A percentile compares a stretch with the other conserved stretches of the same genome.
phyloP scores from a whole-genome alignment of 2,113 vertebrate species.

The Menura novaehollandiae region DNA sequence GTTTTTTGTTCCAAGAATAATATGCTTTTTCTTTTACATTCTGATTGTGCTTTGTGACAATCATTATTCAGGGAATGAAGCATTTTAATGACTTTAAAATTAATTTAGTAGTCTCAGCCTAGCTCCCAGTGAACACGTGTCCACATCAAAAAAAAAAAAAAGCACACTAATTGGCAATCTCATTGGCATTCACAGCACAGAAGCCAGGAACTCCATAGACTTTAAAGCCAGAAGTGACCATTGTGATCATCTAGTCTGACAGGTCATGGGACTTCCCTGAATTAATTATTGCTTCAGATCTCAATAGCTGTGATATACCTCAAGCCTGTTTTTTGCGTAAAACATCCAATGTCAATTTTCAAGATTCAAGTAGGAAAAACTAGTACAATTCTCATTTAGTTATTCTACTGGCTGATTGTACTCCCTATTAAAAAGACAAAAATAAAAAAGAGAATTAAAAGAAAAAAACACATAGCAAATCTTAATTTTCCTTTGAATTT shows the following conservation, averaged over 20 bases:
- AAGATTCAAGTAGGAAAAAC: neutral
- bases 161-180: slow-evolving; percentile 56
- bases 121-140: slow-evolving; percentile 33
- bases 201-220: slow-evolving; percentile 12
- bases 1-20: slow-evolving; percentile 1
- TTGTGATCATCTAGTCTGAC: slow-evolving; percentile 40
- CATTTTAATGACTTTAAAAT: slow-evolving; percentile 59
- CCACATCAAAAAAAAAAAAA: neutral
- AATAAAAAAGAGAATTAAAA: neutral
- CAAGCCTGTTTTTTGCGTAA: neutral
- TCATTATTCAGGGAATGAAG: slow-evolving; percentile 42
- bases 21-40: slow-evolving; percentile 16
- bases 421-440: neutral
- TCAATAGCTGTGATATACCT: neutral
- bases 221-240: slow-evolving; percentile 57
- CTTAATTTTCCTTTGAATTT: neutral
- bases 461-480: neutral
- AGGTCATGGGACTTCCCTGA: slow-evolving; percentile 20
- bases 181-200: slow-evolving; percentile 60
- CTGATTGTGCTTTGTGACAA: slow-evolving; percentile 20
- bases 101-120: slow-evolving; percentile 56
- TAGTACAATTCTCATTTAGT: neutral
- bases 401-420: neutral
- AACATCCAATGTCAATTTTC: neutral
- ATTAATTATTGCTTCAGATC: slow-evolving; percentile 19